Evolutionary conservation across 2,888 invertebrate species (phyloP), one percentile per base, ranked within the genome.

Genomic region (Nesidiocoris tenuis): DNA sequence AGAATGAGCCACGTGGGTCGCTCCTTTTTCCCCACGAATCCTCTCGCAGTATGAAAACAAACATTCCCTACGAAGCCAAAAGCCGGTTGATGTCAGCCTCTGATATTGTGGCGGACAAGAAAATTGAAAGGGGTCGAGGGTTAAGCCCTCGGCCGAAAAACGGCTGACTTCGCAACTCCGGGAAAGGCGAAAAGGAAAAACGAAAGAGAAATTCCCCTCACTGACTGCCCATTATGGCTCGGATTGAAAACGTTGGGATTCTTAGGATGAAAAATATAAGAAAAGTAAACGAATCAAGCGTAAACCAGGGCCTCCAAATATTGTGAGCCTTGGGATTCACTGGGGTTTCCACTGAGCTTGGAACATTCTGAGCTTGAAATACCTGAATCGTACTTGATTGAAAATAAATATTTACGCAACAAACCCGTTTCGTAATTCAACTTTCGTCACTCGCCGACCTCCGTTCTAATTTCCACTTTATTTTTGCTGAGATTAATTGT

Each of bases 21-120:
- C 39, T 39, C 39, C 39, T 39, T 39, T 39, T 39, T 39, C 39
- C n/a, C 12, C 39, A 39, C 39, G 39, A 39, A 39, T 39, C 39
- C 39, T 39, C 39, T 3, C 39, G 39, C 39, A 7, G 39, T 39
- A 39, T 39, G 39, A 39, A 39, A 39, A 39, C 39, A 39, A 39
- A 39, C 39, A 39, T 39, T 39, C 39, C 39, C 39, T 39, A 39
- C 39, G 5, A 12, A 39, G 39, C 39, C 5, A 39, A 39, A 12
- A 21, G 7, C 67, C 67, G 56, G 65, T 17, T 67, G 67, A 67
- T 67, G 67, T 39, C 67, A 55, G 21, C 55, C 67, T 67, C 67
- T 54, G 67, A 67, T 67, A 67, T 67, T 67, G 56, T 67, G 67
- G 67, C 56, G 55, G 67, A 55, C 67, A 55, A 67, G 67, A 55